These are phyloP conservation scores for Globodera rostochiensis DNA, from an alignment of 1,140 invertebrate species.

Conservation along the genomic window DNA sequence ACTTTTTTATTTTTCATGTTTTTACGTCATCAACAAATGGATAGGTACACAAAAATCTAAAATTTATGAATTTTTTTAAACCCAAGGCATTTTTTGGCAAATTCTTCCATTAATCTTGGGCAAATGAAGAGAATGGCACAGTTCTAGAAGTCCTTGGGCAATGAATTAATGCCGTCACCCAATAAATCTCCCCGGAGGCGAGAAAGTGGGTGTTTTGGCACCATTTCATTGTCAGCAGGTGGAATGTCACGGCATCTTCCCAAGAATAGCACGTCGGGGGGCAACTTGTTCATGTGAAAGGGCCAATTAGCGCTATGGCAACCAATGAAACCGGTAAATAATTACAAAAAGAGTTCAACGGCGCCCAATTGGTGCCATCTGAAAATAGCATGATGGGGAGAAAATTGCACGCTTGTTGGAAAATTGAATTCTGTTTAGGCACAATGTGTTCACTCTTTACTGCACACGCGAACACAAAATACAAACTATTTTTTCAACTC, in stretches of 20 bases:
- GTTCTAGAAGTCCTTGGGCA: neutral
- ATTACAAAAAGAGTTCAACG: neutral
- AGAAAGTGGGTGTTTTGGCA: neutral
- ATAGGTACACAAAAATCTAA: neutral
- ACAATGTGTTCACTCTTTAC: too few relatives aligned
- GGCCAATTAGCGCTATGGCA: neutral
- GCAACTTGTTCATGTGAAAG: neutral
- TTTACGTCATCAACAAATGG: neutral
- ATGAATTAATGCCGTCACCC: neutral
- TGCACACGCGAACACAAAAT: too few relatives aligned
- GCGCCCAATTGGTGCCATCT: too few relatives aligned
- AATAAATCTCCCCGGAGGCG: neutral
- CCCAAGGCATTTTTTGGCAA: neutral
- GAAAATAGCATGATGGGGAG: too few relatives aligned
- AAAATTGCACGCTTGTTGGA: too few relatives aligned
- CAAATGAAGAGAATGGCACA: neutral
- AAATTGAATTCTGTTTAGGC: too few relatives aligned
- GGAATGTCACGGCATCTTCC: neutral
- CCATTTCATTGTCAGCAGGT: neutral
- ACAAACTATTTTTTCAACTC: too few relatives aligned
- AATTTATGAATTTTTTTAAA: neutral
- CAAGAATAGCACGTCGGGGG: neutral
- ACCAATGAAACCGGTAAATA: neutral
- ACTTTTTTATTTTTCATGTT: neutral
- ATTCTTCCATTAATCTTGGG: neutral